Percentiles rank a stretch among this genome's conserved stretches.
Evolutionary conservation across 2,888 invertebrate species (phyloP).

Genomic region (Cancer borealis): DNA sequence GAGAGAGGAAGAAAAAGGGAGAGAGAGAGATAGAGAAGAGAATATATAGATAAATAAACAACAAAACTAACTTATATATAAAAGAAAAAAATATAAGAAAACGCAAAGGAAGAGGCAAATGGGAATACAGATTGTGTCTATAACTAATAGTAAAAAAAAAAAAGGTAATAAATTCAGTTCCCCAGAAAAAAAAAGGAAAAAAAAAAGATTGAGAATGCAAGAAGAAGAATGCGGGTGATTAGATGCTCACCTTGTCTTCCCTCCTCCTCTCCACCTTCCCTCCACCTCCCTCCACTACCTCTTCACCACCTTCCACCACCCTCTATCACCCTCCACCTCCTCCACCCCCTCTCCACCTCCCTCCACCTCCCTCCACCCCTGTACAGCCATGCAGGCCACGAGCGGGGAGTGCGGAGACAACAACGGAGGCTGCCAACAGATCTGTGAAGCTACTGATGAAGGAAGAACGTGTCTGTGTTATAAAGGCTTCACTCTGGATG

Average conservation of each 20-base stretch:
- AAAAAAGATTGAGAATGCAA: not conserved
- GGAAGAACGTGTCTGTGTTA: constrained; percentile 75
- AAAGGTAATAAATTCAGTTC: too few species aligned
- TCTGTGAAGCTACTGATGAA: constrained; percentile 65
- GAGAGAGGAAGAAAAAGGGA: not conserved
- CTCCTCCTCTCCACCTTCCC: not conserved
- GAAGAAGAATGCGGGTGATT: not conserved
- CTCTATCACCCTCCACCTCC: not conserved
- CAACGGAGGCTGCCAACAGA: constrained; percentile 77
- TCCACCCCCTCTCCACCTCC: not conserved
- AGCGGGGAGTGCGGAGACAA: constrained; percentile 71
- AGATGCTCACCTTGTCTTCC: constrained; percentile 5
- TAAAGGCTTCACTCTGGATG: constrained; percentile 74
- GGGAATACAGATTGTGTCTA: not conserved
- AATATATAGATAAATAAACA: not conserved
- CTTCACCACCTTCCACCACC: not conserved
- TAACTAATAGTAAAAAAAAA: not conserved
- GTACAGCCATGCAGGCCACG: constrained; percentile 53
- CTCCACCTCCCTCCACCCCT: not conserved
- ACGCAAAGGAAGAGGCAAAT: not conserved
- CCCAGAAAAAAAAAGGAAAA: not conserved
- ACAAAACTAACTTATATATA: not conserved
- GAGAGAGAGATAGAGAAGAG: not conserved
- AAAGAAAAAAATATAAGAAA: not conserved
- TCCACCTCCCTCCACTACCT: constrained; percentile 4